These are phyloP conservation scores for Siniperca chuatsi DNA, from an alignment of 2,113 vertebrate species.

Conservation along the genomic window DNA sequence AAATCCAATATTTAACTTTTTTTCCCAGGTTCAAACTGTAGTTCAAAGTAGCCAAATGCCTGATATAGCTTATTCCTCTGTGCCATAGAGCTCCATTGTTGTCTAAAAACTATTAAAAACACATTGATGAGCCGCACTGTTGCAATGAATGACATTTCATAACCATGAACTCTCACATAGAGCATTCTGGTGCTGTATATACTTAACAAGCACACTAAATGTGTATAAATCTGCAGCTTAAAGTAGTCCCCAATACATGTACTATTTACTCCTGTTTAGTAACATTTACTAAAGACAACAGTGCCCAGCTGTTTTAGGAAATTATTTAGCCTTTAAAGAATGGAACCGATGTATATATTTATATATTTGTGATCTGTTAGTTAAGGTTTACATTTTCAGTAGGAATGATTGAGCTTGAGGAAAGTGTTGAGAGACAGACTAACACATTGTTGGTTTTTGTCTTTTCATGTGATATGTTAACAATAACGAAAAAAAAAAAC, in stretches of 20 bases:
- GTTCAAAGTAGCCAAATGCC: too few relatives aligned
- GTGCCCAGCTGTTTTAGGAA: not conserved
- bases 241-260: not conserved
- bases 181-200: not conserved
- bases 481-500: not conserved
- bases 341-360: not conserved
- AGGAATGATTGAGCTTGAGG: not conserved
- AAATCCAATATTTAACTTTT: too few relatives aligned
- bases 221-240: not conserved
- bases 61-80: too few relatives aligned
- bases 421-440: not conserved
- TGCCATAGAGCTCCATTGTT: too few relatives aligned
- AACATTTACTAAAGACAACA: not conserved
- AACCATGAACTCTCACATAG: not conserved
- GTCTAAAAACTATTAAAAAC: too few relatives aligned
- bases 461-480: conserved; percentile 1
- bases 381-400: not conserved
- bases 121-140: too few relatives aligned
- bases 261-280: not conserved
- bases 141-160: not conserved
- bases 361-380: not conserved
- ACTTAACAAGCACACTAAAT: not conserved
- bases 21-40: too few relatives aligned
- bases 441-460: not conserved
- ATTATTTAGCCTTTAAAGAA: not conserved